phyloP scores from a whole-genome alignment of 1,140 invertebrate genomes.

The Drosophila sp. region DNA sequence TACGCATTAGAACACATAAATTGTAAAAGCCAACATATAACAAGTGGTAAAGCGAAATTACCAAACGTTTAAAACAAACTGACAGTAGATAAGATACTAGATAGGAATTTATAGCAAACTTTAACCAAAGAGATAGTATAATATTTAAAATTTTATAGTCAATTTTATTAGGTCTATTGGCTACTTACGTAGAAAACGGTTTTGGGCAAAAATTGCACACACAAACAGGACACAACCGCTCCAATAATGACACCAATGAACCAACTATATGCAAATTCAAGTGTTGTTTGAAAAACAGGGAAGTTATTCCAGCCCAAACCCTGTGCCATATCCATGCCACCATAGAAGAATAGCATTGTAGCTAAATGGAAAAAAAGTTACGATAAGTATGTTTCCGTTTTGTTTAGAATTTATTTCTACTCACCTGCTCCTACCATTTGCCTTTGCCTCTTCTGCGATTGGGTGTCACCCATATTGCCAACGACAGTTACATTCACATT shows the following conservation, averaged over 20 bases:
- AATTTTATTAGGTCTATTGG: too few species aligned
- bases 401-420: not conserved
- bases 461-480: not conserved
- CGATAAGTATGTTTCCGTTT: too few species aligned
- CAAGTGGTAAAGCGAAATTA: not conserved
- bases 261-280: conserved; percentile 45
- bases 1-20: not conserved
- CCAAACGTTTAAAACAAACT: not conserved
- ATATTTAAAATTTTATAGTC: too few species aligned
- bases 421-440: conserved; percentile 1
- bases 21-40: not conserved
- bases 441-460: not conserved
- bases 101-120: not conserved
- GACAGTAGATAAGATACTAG: conserved; percentile 7
- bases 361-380: conserved; percentile 22
- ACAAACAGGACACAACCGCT: conserved; percentile 31
- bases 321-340: conserved; percentile 52
- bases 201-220: conserved; percentile 30
- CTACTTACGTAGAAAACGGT: conserved; percentile 46
- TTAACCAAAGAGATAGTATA: not conserved
- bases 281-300: not conserved
- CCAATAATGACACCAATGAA: conserved; percentile 56
- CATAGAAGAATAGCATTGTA: conserved; percentile 42
- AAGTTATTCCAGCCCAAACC: conserved; percentile 38
- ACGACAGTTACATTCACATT: not conserved